Evolutionary conservation across 35 echinoderm and acorn worm genomes (phyloP), one percentile per base, ranked within the genome.

Genomic region (Apostichopus parvimensis): DNA sequence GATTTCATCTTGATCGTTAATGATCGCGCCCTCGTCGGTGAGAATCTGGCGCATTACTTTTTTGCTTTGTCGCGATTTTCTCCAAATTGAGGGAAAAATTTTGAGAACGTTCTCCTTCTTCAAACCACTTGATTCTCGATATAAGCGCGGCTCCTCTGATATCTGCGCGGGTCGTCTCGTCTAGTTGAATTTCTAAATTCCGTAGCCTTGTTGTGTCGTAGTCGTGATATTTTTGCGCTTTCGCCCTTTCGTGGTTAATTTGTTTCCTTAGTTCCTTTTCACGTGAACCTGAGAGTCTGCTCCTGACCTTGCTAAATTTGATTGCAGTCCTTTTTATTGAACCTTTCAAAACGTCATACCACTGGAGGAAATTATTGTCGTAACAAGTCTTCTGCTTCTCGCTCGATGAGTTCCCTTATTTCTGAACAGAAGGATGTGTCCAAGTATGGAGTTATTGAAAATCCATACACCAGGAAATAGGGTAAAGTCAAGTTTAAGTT

Each of bases 81-180:
- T 92, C 90, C 6, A 92, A 23, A 20, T 92, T 92, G 14, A 92
- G 59, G 59, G 54, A 92, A 92, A 18, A 62, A 92, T 53, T 65
- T 79, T 6, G 90, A 60, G 90, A 92, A 1, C 58, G 21, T 65
- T 92, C 90, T 6, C 90, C 78, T 53, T 92, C 90, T 65, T 83
- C 90, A 4, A 72, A 92, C 90, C 90, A 92, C 57, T 92, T 64
- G 9, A 92, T 81, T 70, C 68, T 92, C 1, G 90, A 57, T 12
- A 59, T 45, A 10, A 92, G 24, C 8, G 79, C 59, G 17, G 78
- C 90, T 28, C 90, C 90, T 12, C 55, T 12, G 6, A 81, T 20
- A 65, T 92, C 61, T 1, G 14, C 55, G n/a, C 12, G 2, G 5
- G 71, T 34, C 6, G 65, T 8, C 6, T 72, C 53, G 6, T 83